Evolutionary conservation across 1,140 invertebrate genomes (phyloP).

Genomic region (Camponotus vicinus): DNA sequence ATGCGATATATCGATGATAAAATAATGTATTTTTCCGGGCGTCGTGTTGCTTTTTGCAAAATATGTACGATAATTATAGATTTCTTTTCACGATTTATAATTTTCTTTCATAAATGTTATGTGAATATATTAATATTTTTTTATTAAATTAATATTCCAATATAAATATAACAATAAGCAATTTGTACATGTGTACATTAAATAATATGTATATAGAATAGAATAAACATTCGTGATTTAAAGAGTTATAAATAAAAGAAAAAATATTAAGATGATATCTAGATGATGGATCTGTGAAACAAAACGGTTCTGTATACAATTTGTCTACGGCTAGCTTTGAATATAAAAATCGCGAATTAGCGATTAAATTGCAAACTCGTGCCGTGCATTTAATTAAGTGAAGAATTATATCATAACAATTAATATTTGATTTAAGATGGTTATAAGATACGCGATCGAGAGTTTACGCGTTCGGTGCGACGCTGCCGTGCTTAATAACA

Average conservation of each 20-base stretch:
- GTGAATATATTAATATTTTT: too few relatives aligned
- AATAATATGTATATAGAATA: too few relatives aligned
- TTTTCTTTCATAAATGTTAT: background rate
- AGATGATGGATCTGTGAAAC: background rate
- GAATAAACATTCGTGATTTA: too few relatives aligned
- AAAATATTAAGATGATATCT: too few relatives aligned
- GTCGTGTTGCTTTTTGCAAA: background rate
- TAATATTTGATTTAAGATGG: constrained; percentile 51
- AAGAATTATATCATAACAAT: constrained; percentile 44
- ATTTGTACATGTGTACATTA: too few relatives aligned
- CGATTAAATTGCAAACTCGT: background rate
- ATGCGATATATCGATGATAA: constrained; percentile 15
- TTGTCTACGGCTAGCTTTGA: background rate
- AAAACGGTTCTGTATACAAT: background rate
- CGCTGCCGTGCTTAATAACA: constrained; percentile 72
- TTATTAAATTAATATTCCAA: too few relatives aligned
- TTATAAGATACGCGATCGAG: constrained; percentile 54
- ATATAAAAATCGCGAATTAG: constrained; percentile 6
- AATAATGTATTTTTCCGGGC: background rate
- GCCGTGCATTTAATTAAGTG: background rate
- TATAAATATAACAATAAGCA: too few relatives aligned
- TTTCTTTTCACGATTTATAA: background rate
- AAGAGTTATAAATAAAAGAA: too few relatives aligned
- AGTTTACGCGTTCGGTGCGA: constrained; percentile 57
- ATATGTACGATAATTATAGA: background rate